These are phyloP conservation scores for Drosophila kepulauana DNA, from an alignment of 1,140 invertebrate species.

Conservation along the genomic window DNA sequence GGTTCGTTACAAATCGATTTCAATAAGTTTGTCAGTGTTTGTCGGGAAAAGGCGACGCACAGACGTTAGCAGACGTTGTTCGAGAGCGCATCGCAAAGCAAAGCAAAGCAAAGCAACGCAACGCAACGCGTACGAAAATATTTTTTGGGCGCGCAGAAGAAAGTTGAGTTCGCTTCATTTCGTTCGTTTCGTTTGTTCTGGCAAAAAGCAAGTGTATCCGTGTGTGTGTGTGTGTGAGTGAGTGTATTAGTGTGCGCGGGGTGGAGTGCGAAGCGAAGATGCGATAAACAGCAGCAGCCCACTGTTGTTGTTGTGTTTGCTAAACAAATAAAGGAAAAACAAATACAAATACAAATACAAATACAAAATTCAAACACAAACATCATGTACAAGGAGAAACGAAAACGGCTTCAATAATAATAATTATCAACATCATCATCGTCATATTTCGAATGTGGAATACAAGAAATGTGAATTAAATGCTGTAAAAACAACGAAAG, in stretches of 20 bases:
- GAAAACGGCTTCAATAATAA: conserved; percentile 29
- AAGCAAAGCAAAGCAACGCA: no score
- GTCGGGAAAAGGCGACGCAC: conserved; percentile 73
- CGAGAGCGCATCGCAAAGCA: conserved; percentile 51
- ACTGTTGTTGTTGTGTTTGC: conserved; percentile 53
- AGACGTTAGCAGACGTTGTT: conserved; percentile 66
- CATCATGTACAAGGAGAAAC: conserved; percentile 27
- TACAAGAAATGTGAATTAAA: conserved; percentile 41
- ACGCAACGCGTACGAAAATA: conserved; percentile 12
- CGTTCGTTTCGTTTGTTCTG: conserved; percentile 1
- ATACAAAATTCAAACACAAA: conserved; percentile 1
- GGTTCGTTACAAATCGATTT: conserved; percentile 79
- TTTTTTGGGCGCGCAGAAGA: conserved; percentile 59
- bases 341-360: conserved; percentile 42
- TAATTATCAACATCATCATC: not conserved
- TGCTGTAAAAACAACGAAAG: conserved; percentile 14
- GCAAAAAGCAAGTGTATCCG: not conserved
- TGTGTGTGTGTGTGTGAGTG: conserved; percentile 18
- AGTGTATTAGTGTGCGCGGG: conserved; percentile 15
- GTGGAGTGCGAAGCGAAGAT: conserved; percentile 37
- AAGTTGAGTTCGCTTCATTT: conserved; percentile 24
- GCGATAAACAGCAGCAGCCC: conserved; percentile 34
- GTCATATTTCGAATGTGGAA: conserved; percentile 40
- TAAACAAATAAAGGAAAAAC: conserved; percentile 64
- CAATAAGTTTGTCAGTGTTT: conserved; percentile 81